A percentile compares a stretch with the other conserved stretches of the same genome.
Evolutionary conservation across 2,797 vertebrate species (phyloP).

Genomic region (Euthynnus affinis): DNA sequence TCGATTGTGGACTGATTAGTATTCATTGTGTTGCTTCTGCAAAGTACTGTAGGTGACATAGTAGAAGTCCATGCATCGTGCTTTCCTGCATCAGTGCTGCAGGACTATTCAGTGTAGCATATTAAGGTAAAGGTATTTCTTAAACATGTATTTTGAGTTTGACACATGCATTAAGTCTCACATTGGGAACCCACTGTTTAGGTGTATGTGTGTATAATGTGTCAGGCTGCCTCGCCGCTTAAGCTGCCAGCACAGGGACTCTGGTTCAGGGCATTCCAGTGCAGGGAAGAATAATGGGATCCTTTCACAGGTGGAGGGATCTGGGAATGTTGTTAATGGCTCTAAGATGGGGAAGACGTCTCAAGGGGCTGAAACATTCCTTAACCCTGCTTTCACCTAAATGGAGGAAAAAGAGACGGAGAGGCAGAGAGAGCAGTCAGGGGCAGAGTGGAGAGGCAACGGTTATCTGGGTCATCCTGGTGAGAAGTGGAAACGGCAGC

Average conservation of each 20-base stretch:
- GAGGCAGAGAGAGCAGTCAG: slow-evolving; percentile 16
- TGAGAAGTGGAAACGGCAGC: slow-evolving; percentile 30
- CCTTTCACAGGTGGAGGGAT: slow-evolving; percentile 79
- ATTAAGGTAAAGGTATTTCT: neutral
- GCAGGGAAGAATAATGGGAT: slow-evolving; percentile 76
- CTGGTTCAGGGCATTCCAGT: slow-evolving; percentile 49
- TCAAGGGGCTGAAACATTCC: slow-evolving; percentile 76
- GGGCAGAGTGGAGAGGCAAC: slow-evolving; percentile 24
- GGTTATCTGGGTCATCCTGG: slow-evolving; percentile 63
- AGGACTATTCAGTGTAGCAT: neutral
- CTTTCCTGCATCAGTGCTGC: neutral
- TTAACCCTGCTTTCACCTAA: slow-evolving; percentile 39
- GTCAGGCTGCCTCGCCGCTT: slow-evolving; percentile 29
- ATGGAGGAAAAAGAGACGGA: neutral
- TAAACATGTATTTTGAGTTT: slow-evolving; percentile 7
- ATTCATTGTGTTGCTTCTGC: slow-evolving; percentile 9
- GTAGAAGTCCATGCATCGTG: neutral
- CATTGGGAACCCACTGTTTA: slow-evolving; percentile 13
- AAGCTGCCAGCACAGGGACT: slow-evolving; percentile 24
- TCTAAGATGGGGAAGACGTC: slow-evolving; percentile 69
- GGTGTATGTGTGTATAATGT: slow-evolving; percentile 15
- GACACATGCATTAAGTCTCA: neutral
- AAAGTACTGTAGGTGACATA: neutral
- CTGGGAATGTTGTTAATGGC: slow-evolving; percentile 78
- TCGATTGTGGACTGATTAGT: neutral